Evolutionary conservation across 1,140 invertebrate genomes (phyloP).

Genomic region (Epicauta chinensis): DNA sequence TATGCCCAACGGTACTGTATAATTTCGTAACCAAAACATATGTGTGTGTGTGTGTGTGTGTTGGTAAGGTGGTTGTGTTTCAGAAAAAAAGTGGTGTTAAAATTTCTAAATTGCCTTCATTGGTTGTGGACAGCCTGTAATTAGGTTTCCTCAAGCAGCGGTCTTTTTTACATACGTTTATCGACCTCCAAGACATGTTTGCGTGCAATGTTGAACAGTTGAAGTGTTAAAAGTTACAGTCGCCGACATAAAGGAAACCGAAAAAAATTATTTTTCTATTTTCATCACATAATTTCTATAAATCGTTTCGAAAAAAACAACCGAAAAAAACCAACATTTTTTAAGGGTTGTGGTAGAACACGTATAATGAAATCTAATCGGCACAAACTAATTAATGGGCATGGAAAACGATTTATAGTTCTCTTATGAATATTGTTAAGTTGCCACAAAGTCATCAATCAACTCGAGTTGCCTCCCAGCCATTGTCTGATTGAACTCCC

Average conservation of each 20-base stretch:
- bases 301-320: too few species aligned
- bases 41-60: conserved; percentile 21
- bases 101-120: conserved; percentile 36
- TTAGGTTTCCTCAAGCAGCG: conserved; percentile 33
- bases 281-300: too few species aligned
- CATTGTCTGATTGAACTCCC: conserved; percentile 20
- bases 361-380: too few species aligned
- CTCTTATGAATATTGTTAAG: conserved; percentile 26
- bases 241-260: too few species aligned
- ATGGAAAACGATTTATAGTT: too few species aligned
- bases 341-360: too few species aligned
- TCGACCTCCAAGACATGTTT: conserved; percentile 21
- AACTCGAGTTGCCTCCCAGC: conserved; percentile 16
- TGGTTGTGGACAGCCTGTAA: conserved; percentile 35
- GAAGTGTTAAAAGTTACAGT: conserved; percentile 34
- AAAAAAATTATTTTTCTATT: too few species aligned
- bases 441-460: conserved; percentile 27
- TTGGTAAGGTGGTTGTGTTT: conserved; percentile 18
- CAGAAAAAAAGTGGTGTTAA: conserved; percentile 35
- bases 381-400: too few species aligned
- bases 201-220: conserved; percentile 25
- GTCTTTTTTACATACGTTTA: conserved; percentile 15
- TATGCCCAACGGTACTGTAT: conserved; percentile 7
- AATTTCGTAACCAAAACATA: conserved; percentile 23
- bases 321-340: too few species aligned